Evolutionary conservation across 1,140 invertebrate species (phyloP), one percentile per base, ranked within the genome.

Genomic region (Metopolophium dirhodum): DNA sequence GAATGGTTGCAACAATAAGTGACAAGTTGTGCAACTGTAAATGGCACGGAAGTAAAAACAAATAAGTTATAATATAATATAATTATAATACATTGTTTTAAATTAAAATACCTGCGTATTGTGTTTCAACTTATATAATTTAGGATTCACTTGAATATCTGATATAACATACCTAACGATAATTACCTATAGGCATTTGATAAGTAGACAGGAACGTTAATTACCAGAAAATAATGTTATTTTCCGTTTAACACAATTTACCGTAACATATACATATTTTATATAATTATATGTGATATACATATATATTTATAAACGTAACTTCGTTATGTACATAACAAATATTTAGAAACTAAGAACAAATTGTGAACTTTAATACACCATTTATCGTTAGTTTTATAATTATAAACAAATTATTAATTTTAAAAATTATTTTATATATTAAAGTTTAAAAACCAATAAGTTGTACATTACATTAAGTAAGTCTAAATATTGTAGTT

Each of bases 241-340:
- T 68, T 30, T 68, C 30, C 9, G 30, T 68, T 68, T 30, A 68
- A n/a, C 61, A 68, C 30, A n/a, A 68, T n/a, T 68, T 30, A 68
- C 61, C 14, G 11, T 68, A 68, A 68, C 61, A 68, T 68, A 14
- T 30, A 68, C 61, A 68, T 68, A 68, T 68, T 68, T 68, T 30
- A n/a, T 68, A 30, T n/a, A 68, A 11, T 68, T 68, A n/a, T 30
- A 30, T 68, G 30, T n/a, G 54, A 54, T 37, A 57, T 89, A 22
- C 3, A 47, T 86, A 86, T 51, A 88, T 88, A 89, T 47, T 88
- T 88, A 54, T 88, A 88, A 88, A 88, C 49, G n/a, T 88, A 88
- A 88, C 47, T 23, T 7, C 57, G 20, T 51, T 88, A 88, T 88
- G n/a, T 88, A 88, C 87, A 88, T 35, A 88, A 88, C 18, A 51